Evolutionary conservation across 1,140 invertebrate species (phyloP).

Genomic region (Scaptodrosophila lebanonensis): DNA sequence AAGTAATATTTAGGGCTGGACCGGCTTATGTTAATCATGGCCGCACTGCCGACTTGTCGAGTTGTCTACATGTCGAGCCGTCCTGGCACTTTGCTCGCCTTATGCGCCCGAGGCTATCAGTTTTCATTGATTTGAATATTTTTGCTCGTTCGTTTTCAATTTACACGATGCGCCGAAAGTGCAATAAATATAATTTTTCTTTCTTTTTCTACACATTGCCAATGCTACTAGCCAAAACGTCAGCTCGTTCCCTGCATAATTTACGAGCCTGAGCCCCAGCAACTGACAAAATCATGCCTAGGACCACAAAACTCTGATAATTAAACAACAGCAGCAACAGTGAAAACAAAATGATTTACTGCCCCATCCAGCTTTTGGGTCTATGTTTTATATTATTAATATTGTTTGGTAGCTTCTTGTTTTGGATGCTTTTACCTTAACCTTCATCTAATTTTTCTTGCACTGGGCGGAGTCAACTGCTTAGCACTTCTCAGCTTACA

Average conservation of each 20-base stretch:
- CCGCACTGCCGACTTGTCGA: too few species aligned
- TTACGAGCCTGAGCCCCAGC: conserved; percentile 41
- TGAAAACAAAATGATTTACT: conserved; percentile 68
- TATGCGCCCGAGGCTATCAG: conserved; percentile 56
- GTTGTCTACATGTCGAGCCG: too few species aligned
- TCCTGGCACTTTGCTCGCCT: conserved; percentile 29
- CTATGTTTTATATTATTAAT: not conserved
- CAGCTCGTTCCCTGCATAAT: conserved; percentile 52
- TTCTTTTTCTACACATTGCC: conserved; percentile 2
- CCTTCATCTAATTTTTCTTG: conserved; percentile 35
- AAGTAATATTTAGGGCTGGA: conserved; percentile 26
- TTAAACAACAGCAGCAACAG: conserved; percentile 53
- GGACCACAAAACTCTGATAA: conserved; percentile 58
- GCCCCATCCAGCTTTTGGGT: conserved; percentile 5
- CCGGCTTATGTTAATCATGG: conserved; percentile 60
- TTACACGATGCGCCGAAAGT: conserved; percentile 27
- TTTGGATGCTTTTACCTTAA: conserved; percentile 14
- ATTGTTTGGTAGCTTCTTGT: conserved; percentile 22
- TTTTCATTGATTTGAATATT: conserved; percentile 73
- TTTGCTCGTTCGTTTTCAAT: conserved; percentile 48
- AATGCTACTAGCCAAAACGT: conserved; percentile 34
- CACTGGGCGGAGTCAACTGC: conserved; percentile 24
- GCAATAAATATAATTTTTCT: conserved; percentile 31
- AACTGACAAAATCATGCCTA: conserved; percentile 49
- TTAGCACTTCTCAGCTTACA: too few species aligned